phyloP scores from a whole-genome alignment of 2,888 invertebrate species.

The Diarsia brunnea region DNA sequence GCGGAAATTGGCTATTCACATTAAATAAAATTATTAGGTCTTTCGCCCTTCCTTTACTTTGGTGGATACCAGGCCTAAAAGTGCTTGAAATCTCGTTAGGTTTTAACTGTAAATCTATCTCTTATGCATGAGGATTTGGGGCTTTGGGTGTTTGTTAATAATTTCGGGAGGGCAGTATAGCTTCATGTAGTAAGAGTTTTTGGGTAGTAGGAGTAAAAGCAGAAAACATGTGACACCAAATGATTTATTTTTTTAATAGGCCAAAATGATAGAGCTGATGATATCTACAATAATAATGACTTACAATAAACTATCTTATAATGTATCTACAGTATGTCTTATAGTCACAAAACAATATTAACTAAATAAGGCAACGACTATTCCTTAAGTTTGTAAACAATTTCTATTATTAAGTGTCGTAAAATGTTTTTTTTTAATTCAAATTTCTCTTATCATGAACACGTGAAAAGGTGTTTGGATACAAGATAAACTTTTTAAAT shows the following conservation, averaged over 20 bases:
- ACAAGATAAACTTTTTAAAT: slow-evolving; percentile 69
- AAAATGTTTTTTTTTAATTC: slow-evolving; percentile 74
- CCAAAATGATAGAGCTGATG: slow-evolving; percentile 89
- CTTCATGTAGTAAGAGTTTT: neutral
- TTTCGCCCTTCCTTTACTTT: no score
- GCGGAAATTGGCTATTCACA: no score
- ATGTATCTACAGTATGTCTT: slow-evolving; percentile 89
- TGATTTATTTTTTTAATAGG: slow-evolving; percentile 90
- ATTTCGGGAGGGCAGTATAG: neutral
- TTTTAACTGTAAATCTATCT: neutral
- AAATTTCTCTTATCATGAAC: slow-evolving; percentile 80
- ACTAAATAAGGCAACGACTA: slow-evolving; percentile 91
- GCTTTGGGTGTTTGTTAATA: neutral
- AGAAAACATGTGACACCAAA: slow-evolving; percentile 87
- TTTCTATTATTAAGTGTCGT: slow-evolving; percentile 77
- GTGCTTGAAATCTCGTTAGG: neutral
- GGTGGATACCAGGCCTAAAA: neutral
- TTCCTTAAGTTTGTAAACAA: slow-evolving; percentile 86
- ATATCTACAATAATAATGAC: slow-evolving; percentile 89
- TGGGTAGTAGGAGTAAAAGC: slow-evolving; percentile 53
- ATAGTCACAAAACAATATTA: slow-evolving; percentile 89
- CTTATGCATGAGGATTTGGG: neutral
- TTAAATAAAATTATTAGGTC: no score
- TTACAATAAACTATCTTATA: slow-evolving; percentile 86
- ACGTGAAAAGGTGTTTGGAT: slow-evolving; percentile 79